Evolutionary conservation across 2,797 vertebrate genomes (phyloP).

Genomic region (Intellagama lesueurii): DNA sequence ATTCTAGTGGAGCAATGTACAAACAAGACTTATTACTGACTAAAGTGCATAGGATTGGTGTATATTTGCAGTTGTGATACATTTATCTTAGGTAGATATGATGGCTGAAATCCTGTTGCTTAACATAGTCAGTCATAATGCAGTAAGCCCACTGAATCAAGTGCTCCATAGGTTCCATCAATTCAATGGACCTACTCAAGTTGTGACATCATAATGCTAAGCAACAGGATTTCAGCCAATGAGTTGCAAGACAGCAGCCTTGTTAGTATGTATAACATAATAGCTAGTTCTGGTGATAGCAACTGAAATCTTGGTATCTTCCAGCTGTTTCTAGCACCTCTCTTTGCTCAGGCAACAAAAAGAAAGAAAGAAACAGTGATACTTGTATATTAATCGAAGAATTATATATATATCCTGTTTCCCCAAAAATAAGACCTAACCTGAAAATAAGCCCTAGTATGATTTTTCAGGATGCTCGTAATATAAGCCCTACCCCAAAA

Average conservation of each 20-base stretch:
- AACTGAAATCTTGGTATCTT: constrained; percentile 41
- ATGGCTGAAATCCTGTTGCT: too few relatives aligned
- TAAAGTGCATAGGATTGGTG: neutral
- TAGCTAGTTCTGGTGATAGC: constrained; percentile 41
- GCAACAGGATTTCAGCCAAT: too few relatives aligned
- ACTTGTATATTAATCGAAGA: neutral
- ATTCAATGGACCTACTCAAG: too few relatives aligned
- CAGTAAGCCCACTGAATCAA: too few relatives aligned
- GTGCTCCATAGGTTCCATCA: too few relatives aligned
- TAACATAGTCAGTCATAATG: too few relatives aligned
- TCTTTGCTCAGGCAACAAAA: constrained; percentile 53
- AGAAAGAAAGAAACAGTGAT: neutral
- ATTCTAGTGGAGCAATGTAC: neutral
- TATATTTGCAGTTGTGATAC: neutral
- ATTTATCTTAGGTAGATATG: neutral
- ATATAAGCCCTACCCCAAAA: too few relatives aligned
- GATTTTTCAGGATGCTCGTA: too few relatives aligned
- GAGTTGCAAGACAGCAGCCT: neutral
- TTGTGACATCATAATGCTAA: too few relatives aligned
- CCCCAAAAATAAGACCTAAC: too few relatives aligned
- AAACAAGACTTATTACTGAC: neutral
- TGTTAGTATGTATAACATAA: constrained; percentile 34
- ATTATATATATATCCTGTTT: too few relatives aligned
- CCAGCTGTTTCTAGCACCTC: constrained; percentile 64
- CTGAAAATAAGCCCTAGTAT: too few relatives aligned